These are phyloP conservation scores for Zaprionus kolodkinae DNA, from an alignment of 1,140 invertebrate genomes.

Conservation along the genomic window DNA sequence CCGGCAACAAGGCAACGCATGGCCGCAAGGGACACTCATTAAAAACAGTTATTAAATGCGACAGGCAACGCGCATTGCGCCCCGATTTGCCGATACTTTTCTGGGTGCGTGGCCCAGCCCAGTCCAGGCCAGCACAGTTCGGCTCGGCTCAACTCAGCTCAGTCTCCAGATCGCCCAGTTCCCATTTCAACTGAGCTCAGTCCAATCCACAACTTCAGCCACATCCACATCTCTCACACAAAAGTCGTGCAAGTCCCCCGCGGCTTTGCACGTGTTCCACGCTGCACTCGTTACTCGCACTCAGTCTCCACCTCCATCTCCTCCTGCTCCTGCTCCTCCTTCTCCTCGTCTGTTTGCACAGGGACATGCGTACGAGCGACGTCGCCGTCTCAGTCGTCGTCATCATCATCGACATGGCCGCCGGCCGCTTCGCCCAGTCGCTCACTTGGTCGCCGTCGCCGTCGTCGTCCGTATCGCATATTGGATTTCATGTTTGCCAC, in stretches of 20 bases:
- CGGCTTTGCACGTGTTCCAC: conserved; percentile 83
- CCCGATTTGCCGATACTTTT: conserved; percentile 48
- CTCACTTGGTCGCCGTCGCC: conserved; percentile 2
- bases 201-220: conserved; percentile 39
- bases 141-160: no score
- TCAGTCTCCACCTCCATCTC: conserved; percentile 1
- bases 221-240: conserved; percentile 34
- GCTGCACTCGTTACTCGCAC: conserved; percentile 45
- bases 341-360: conserved; percentile 56
- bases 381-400: conserved; percentile 29
- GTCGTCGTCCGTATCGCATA: conserved; percentile 46
- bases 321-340: conserved; percentile 1
- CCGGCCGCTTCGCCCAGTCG: conserved; percentile 22
- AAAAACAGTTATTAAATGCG: conserved; percentile 83
- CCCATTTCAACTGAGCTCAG: conserved; percentile 8
- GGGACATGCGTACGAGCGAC: conserved; percentile 77
- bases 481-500: conserved; percentile 82
- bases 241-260: conserved; percentile 81
- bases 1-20: conserved; percentile 24
- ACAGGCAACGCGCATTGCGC: conserved; percentile 76
- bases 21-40: conserved; percentile 79
- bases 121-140: conserved; percentile 38
- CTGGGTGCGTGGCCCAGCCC: conserved; percentile 67
- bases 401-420: conserved; percentile 43
- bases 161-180: background rate